Evolutionary conservation across 2,113 vertebrate species (phyloP).

Genomic region (Burhinus oedicnemus): DNA sequence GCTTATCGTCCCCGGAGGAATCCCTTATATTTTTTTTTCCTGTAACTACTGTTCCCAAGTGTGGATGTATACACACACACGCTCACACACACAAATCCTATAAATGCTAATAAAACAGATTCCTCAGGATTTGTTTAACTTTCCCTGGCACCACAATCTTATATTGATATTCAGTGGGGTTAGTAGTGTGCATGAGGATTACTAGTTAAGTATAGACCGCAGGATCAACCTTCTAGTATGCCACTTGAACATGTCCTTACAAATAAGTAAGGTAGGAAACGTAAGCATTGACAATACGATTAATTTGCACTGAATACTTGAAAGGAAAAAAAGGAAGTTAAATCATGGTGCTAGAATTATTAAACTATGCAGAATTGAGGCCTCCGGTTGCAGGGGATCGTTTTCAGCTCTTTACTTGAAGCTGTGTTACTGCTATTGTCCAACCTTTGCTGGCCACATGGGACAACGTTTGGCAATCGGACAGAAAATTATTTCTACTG

Average conservation of each 20-base stretch:
- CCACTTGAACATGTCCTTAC: constrained; percentile 1
- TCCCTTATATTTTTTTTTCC: background rate
- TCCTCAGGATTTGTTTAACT: constrained; percentile 54
- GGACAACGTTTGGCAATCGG: constrained; percentile 27
- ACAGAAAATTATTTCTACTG: constrained; percentile 47
- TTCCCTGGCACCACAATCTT: background rate
- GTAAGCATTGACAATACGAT: background rate
- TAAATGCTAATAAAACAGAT: constrained; percentile 63
- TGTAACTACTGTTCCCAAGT: constrained; percentile 40
- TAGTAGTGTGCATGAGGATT: constrained; percentile 4
- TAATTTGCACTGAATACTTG: background rate
- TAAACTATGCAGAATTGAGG: constrained; percentile 34
- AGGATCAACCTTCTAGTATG: constrained; percentile 11
- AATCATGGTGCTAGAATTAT: background rate
- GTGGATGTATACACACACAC: constrained; percentile 22
- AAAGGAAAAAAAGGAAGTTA: constrained; percentile 43
- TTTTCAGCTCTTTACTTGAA: constrained; percentile 57
- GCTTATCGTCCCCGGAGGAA: background rate
- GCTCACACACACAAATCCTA: constrained; percentile 49
- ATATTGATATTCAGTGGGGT: background rate
- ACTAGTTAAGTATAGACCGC: background rate
- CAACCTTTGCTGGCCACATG: constrained; percentile 42
- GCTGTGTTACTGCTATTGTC: constrained; percentile 53
- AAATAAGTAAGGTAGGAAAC: constrained; percentile 5
- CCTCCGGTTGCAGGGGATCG: constrained; percentile 30